Evolutionary conservation across 2,113 vertebrate species (phyloP).

Genomic region (Sciurus niger): DNA sequence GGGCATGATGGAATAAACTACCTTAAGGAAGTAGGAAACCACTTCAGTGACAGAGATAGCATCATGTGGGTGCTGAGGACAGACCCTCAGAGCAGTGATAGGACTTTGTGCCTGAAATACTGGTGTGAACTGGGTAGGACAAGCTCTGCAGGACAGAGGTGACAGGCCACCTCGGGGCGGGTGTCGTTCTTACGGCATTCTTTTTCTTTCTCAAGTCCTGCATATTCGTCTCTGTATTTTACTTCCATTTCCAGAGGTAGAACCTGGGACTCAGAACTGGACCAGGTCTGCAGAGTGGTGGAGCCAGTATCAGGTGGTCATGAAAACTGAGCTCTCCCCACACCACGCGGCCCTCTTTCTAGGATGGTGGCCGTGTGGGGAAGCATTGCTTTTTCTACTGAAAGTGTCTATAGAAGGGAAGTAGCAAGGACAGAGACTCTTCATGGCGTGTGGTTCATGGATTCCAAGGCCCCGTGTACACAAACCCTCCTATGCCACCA

Average conservation of each 20-base stretch:
- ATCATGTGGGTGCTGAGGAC: background rate
- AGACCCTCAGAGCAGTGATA: background rate
- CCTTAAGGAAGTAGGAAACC: background rate
- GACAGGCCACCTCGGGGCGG: background rate
- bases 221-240: background rate
- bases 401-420: background rate
- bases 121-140: rapidly evolving
- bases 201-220: background rate
- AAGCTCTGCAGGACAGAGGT: background rate
- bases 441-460: background rate
- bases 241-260: background rate
- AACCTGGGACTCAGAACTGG: background rate
- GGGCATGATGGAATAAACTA: background rate
- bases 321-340: background rate
- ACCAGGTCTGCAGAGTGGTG: too few relatives aligned
- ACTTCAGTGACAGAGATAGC: background rate
- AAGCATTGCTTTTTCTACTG: background rate
- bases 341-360: background rate
- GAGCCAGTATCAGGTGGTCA: background rate
- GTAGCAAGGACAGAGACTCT: background rate
- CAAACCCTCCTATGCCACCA: background rate
- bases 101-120: background rate
- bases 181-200: rapidly evolving
- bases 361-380: background rate
- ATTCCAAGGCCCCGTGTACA: background rate